These are phyloP conservation scores for Trachurus trachurus DNA, from an alignment of 2,797 vertebrate genomes.

Conservation along the genomic window DNA sequence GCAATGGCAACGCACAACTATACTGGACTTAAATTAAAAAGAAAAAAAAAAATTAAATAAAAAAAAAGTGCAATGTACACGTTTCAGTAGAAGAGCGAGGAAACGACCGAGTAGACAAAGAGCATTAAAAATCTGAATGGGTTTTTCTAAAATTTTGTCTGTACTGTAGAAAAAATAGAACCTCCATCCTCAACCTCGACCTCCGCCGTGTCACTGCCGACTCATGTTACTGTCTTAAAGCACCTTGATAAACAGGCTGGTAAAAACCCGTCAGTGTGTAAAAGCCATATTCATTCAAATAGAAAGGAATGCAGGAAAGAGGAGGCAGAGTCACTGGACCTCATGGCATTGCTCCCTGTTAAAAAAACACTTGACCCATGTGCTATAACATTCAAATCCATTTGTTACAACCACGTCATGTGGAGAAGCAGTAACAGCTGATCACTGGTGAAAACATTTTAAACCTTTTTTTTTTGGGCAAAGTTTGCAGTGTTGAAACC, in stretches of 20 bases:
- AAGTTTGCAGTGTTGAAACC: too few relatives aligned
- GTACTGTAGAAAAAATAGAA: constrained; percentile 67
- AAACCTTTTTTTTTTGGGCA: too few relatives aligned
- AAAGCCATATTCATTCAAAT: constrained; percentile 60
- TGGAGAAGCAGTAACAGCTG: constrained; percentile 1
- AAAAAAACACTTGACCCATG: constrained; percentile 19
- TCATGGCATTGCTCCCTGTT: constrained; percentile 53
- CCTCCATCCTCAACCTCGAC: constrained; percentile 34
- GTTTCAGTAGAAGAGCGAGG: constrained; percentile 57
- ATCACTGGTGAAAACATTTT: too few relatives aligned
- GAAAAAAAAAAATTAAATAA: background rate
- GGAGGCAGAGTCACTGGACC: constrained; percentile 35
- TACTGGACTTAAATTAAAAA: constrained; percentile 52
- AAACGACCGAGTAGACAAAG: constrained; percentile 55
- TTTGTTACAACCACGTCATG: background rate
- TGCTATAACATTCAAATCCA: background rate
- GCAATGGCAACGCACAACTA: constrained; percentile 61
- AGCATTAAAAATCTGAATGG: constrained; percentile 48
- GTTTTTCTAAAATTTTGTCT: constrained; percentile 55
- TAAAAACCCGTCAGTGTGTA: constrained; percentile 56
- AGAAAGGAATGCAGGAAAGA: constrained; percentile 64
- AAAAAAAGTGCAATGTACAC: constrained; percentile 67
- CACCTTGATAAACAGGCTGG: constrained; percentile 79
- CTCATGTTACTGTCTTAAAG: constrained; percentile 62
- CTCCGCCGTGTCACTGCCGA: constrained; percentile 44